Conservation (phyloP, 2,797 vertebrate genomes). For the Enteromius mattozi region DNA sequence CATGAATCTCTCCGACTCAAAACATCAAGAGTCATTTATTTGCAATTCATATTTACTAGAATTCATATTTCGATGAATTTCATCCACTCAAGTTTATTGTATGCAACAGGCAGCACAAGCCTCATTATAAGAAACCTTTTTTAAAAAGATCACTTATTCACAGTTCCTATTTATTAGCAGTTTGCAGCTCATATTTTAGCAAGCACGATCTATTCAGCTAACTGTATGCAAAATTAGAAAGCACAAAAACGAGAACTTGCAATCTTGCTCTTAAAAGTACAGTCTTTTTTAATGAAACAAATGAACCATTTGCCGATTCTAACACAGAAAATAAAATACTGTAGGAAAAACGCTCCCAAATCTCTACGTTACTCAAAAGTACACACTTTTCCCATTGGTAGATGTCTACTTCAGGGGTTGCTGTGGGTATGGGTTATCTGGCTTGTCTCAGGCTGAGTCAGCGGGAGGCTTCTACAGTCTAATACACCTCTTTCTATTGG, state of each 20-base stretch:
- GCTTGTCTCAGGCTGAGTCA: slow-evolving; percentile 44
- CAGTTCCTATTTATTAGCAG: not conserved
- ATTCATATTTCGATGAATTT: no score
- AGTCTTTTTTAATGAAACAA: not conserved
- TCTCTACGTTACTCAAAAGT: not conserved
- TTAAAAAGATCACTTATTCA: not conserved
- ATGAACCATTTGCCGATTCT: not conserved
- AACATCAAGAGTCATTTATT: no score
- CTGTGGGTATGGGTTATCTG: not conserved
- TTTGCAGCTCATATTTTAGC: not conserved
- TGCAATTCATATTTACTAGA: no score
- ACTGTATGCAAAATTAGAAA: not conserved
- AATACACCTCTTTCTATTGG: slow-evolving; percentile 39
- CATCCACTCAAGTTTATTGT: no score
- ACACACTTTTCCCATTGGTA: not conserved
- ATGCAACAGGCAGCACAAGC: no score
- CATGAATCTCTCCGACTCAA: no score
- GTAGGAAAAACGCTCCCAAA: not conserved
- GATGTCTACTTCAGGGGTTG: not conserved
- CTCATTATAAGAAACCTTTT: not conserved
- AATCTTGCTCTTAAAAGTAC: not conserved
- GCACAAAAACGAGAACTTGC: not conserved
- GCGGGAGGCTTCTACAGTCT: slow-evolving; percentile 44
- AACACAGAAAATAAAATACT: not conserved
- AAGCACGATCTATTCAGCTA: not conserved